Percentiles rank a stretch among this genome's conserved stretches.
phyloP scores from a whole-genome alignment of 2,113 vertebrate genomes.

The Tympanuchus pallidicinctus region DNA sequence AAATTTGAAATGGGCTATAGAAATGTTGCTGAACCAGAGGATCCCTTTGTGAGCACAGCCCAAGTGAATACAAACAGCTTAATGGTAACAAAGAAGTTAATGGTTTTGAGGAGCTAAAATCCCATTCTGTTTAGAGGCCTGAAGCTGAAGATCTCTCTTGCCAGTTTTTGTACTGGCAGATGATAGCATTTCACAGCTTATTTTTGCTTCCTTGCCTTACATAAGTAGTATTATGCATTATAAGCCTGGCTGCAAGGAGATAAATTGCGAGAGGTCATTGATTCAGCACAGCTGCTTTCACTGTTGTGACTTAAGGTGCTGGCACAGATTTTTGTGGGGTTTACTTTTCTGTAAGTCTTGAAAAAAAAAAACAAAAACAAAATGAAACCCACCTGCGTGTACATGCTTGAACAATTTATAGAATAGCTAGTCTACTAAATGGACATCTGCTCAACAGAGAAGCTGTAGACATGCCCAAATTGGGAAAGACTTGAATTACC shows the following conservation, averaged over 20 bases:
- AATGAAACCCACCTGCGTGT: background rate
- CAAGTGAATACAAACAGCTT: background rate
- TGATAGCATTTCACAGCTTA: background rate
- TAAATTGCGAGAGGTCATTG: background rate
- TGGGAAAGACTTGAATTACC: background rate
- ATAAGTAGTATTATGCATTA: background rate
- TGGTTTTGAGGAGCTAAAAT: background rate
- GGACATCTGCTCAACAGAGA: background rate
- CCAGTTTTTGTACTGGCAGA: background rate
- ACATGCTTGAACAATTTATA: background rate
- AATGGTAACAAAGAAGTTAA: background rate
- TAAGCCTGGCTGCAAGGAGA: background rate
- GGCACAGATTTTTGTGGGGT: background rate
- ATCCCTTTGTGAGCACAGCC: background rate
- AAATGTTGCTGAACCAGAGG: background rate
- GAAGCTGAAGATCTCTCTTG: background rate
- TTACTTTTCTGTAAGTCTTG: background rate
- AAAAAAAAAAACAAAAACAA: background rate
- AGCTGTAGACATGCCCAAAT: background rate
- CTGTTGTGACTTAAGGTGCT: background rate
- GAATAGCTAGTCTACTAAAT: background rate
- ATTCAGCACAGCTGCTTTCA: background rate
- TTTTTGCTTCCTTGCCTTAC: background rate
- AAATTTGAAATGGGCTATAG: background rate
- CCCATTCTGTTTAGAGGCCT: background rate